These are phyloP conservation scores for Probaryconus sp. DNA, from an alignment of 1,140 invertebrate genomes.

Conservation along the genomic window DNA sequence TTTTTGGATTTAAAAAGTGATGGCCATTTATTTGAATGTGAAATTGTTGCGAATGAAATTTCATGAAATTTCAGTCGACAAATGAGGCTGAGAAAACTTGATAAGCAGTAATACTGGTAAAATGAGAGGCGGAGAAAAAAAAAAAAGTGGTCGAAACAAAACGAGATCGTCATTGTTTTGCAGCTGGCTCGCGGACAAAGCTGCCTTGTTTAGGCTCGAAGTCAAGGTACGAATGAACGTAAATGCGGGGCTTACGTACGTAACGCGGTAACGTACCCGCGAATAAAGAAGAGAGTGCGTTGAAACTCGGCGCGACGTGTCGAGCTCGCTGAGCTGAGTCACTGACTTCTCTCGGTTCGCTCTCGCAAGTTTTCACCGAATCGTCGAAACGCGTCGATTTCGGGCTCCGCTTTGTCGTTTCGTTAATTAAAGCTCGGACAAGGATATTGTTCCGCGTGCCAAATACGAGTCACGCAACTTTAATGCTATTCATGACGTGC, in stretches of 20 bases:
- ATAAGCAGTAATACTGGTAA: too few relatives aligned
- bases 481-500: conserved; percentile 11
- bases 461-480: conserved; percentile 42
- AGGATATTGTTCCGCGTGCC: conserved; percentile 50
- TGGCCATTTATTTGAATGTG: too few relatives aligned
- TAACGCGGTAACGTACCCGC: conserved; percentile 29
- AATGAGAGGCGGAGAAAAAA: too few relatives aligned
- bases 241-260: not conserved
- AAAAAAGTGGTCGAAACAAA: too few relatives aligned
- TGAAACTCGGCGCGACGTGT: conserved; percentile 15
- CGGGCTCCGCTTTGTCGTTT: conserved; percentile 17
- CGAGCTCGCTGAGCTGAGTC: conserved; percentile 35
- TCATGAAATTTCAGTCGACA: too few relatives aligned
- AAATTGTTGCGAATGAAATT: too few relatives aligned
- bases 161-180: too few relatives aligned
- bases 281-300: conserved; percentile 35
- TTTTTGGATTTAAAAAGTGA: too few relatives aligned
- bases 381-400: conserved; percentile 29
- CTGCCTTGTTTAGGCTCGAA: not conserved
- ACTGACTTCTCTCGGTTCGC: conserved; percentile 23
- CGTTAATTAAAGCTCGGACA: conserved; percentile 27
- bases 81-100: too few relatives aligned
- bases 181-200: too few relatives aligned
- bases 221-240: conserved; percentile 17
- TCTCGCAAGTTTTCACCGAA: conserved; percentile 26